phyloP scores from a whole-genome alignment of 2,113 vertebrate genomes.

The Ammodytes marinus region DNA sequence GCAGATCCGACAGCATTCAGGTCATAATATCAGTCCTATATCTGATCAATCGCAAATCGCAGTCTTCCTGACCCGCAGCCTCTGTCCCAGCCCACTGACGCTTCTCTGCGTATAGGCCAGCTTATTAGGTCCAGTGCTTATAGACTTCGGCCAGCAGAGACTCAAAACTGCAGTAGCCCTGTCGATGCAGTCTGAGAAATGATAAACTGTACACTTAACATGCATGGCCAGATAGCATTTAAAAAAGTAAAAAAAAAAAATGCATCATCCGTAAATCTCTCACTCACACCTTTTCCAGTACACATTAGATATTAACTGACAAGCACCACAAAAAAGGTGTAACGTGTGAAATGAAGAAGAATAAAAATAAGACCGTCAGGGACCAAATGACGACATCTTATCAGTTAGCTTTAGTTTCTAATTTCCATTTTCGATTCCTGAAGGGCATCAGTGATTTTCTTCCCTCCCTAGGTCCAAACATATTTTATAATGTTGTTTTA shows the following conservation, averaged over 20 bases:
- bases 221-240: conserved; percentile 79
- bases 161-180: conserved; percentile 61
- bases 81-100: conserved; percentile 37
- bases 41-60: conserved; percentile 50
- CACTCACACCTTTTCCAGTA: conserved; percentile 58
- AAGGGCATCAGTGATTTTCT: conserved; percentile 49
- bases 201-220: conserved; percentile 83
- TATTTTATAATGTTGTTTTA: conserved; percentile 38
- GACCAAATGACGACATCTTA: conserved; percentile 51
- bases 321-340: conserved; percentile 67
- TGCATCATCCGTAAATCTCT: conserved; percentile 34
- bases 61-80: conserved; percentile 60
- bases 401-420: conserved; percentile 43
- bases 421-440: conserved; percentile 43
- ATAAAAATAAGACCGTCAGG: conserved; percentile 30
- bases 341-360: conserved; percentile 18
- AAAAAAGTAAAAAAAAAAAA: conserved; percentile 37
- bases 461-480: conserved; percentile 44
- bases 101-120: conserved; percentile 30
- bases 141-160: conserved; percentile 52
- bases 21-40: conserved; percentile 51
- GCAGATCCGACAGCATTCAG: conserved; percentile 36
- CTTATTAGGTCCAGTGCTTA: conserved; percentile 64
- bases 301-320: conserved; percentile 64
- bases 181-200: conserved; percentile 77